Base-by-base conservation (phyloP, 64 coral and sea anemone genomes). In the Montipora efflorescens region DNA sequence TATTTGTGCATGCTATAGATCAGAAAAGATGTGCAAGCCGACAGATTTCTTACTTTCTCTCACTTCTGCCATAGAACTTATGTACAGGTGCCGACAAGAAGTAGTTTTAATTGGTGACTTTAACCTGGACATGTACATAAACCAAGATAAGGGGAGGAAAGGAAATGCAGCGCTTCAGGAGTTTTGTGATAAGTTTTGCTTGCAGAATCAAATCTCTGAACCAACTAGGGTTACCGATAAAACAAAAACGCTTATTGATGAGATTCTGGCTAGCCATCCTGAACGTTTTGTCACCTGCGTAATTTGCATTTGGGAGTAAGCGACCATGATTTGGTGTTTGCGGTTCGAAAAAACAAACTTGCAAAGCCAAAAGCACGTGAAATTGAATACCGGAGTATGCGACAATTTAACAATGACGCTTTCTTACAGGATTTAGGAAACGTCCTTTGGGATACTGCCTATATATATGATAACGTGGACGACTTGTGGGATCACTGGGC, bases 261-360 rank as follows among this genome's bases (percentile, higher is more conserved):
- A 87, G 78, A 87, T 93, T 59, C 57, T 93, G 22, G 45, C 82
- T 7, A 93, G 82, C 57, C 81, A 87, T 57, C 61, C 61, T 13
- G 81, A 93, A 87, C 81, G 81, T 20, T 93, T 44, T 45, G 81
- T 72, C n/a, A 59, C 21, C 5, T 18, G 61, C 7, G 82, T 25
- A 93, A 75, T 59, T 87, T 93, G 71, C 69, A 93, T 20, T 70
- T 93, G 19, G 91, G 82, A 43, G 22, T 93, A 14, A 93, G 91
- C 44, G 91, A 93, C 51, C 91, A 93, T 67, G 81, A 93, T 67
- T 46, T 93, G 20, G 72, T 93, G 25, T 86, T 59, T 36, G 28
- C 28, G 28, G 28, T 36, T 36, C 28, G 1, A 36, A 36, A 36
- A 36, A 36, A 36, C 28, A 36, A 36, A 36, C 28, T 36, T 36